These are phyloP conservation scores for Anadara kagoshimensis DNA, from an alignment of 1,140 invertebrate genomes.

Conservation along the genomic window DNA sequence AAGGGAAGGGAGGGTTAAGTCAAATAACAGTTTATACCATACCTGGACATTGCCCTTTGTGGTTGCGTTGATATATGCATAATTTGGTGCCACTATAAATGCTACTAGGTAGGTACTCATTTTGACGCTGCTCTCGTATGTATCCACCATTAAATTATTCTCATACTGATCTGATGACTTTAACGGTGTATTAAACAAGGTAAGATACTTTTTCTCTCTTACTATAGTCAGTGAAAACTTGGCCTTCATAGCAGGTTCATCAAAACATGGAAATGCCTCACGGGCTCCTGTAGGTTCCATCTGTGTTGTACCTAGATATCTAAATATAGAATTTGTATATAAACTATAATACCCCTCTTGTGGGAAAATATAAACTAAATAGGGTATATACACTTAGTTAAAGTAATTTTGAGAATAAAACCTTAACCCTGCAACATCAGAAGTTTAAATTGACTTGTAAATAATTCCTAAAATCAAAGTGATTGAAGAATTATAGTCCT, in stretches of 20 bases:
- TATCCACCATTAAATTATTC: conserved; percentile 78
- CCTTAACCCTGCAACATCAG: too few relatives aligned
- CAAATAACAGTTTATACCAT: too few relatives aligned
- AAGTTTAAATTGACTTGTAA: background rate
- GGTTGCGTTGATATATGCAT: too few relatives aligned
- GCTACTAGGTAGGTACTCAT: conserved; percentile 92
- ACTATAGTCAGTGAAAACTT: conserved; percentile 85
- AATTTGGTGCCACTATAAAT: conserved; percentile 79
- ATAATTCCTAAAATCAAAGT: too few relatives aligned
- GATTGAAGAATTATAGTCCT: too few relatives aligned
- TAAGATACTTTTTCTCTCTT: conserved; percentile 79
- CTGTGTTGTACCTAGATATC: conserved; percentile 61
- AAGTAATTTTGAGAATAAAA: too few relatives aligned
- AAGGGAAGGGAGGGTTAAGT: too few relatives aligned
- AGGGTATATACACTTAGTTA: too few relatives aligned
- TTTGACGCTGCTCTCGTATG: conserved; percentile 84
- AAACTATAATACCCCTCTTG: background rate
- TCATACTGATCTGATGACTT: conserved; percentile 41
- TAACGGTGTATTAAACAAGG: conserved; percentile 88
- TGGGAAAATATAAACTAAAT: too few relatives aligned
- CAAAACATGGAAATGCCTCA: conserved; percentile 93
- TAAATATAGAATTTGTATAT: conserved; percentile 22
- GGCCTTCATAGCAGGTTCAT: conserved; percentile 93
- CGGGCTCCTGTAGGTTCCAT: conserved; percentile 66
- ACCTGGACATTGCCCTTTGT: too few relatives aligned